A percentile compares a stretch with the other conserved stretches of the same genome.
These are phyloP conservation scores for Zeugodacus cucurbitae DNA, from an alignment of 1,140 invertebrate genomes.

Conservation along the genomic window DNA sequence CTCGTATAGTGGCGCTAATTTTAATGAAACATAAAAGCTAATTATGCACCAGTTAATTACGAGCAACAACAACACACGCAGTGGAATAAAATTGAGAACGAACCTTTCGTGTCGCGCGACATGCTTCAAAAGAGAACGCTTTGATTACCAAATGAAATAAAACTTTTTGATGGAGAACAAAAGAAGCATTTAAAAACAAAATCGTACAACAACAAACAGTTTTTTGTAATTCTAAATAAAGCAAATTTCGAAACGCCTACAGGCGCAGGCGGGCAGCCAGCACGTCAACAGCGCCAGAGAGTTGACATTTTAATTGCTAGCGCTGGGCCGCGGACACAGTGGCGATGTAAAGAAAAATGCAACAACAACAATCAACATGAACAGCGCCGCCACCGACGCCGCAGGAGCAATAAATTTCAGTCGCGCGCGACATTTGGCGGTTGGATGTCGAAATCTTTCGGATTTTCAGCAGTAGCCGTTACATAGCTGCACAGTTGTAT, in stretches of 20 bases:
- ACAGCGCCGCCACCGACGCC: background rate
- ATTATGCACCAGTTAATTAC: background rate
- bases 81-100: background rate
- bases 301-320: constrained; percentile 29
- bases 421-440: background rate
- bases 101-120: background rate
- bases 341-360: background rate
- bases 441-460: background rate
- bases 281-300: background rate
- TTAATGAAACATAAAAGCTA: background rate
- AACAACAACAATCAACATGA: background rate
- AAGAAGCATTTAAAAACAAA: background rate
- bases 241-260: background rate
- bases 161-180: background rate
- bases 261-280: background rate
- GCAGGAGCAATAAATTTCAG: constrained; percentile 14
- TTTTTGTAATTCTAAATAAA: background rate
- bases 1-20: background rate
- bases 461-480: background rate
- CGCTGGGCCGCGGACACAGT: background rate
- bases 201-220: background rate
- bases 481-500: background rate
- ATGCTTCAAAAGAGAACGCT: background rate
- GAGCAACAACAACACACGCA: background rate
- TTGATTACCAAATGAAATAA: background rate